Conservation (phyloP, 2,888 invertebrate species). For the Cosmorhoe ocellata region DNA sequence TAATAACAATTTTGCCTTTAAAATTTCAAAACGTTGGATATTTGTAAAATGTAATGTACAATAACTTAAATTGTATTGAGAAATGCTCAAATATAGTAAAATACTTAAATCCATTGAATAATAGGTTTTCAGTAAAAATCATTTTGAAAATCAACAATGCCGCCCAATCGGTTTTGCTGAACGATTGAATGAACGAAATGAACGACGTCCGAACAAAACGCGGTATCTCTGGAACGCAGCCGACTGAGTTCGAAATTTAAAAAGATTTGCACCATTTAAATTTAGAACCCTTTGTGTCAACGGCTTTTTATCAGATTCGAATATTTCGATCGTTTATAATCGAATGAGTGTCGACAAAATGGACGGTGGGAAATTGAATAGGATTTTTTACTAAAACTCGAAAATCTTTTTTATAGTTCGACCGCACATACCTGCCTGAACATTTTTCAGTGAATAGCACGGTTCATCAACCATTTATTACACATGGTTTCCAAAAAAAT, state of each 20-base stretch:
- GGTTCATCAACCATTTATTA: background rate
- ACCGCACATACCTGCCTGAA: background rate
- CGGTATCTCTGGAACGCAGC: conserved; percentile 47
- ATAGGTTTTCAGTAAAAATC: conserved; percentile 16
- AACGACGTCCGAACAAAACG: conserved; percentile 32
- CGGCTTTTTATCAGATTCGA: conserved; percentile 18
- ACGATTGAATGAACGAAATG: conserved; percentile 28
- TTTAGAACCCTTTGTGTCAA: conserved; percentile 23
- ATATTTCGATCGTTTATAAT: conserved; percentile 13
- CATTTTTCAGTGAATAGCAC: conserved; percentile 4
- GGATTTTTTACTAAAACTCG: background rate
- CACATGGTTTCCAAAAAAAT: background rate
- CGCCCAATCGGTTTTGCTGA: conserved; percentile 22
- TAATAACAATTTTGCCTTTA: too few species aligned
- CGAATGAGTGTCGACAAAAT: conserved; percentile 10
- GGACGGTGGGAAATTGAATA: background rate
- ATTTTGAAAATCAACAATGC: conserved; percentile 21
- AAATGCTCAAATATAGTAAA: too few species aligned
- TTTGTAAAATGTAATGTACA: too few species aligned
- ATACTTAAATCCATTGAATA: too few species aligned
- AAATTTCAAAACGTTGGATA: too few species aligned
- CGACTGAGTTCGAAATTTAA: conserved; percentile 23
- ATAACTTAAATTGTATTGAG: too few species aligned
- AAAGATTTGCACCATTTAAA: conserved; percentile 23
- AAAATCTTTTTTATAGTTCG: background rate